Evolutionary conservation across 2,797 vertebrate species (phyloP).

Genomic region (Eupleurogrammus muticus): DNA sequence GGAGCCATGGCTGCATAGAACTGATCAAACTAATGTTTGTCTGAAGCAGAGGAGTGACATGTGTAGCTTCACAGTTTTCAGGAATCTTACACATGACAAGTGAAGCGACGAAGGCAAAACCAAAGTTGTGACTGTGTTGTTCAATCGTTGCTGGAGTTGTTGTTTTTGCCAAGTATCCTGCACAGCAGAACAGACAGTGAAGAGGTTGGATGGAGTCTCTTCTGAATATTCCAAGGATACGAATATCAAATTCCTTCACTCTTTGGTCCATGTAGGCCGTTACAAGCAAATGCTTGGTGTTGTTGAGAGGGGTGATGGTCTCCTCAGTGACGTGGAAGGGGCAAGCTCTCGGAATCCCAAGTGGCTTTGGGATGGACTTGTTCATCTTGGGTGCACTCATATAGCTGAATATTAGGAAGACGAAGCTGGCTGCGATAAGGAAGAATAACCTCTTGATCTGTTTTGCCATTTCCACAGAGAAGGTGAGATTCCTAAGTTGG

Average conservation of each 20-base stretch:
- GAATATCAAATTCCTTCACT: slow-evolving; percentile 23
- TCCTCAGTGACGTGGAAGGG: background rate
- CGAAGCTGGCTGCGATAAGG: background rate
- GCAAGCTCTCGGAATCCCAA: rapidly evolving
- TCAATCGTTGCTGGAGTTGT: slow-evolving; percentile 27
- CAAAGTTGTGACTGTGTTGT: slow-evolving; percentile 61
- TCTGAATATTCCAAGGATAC: slow-evolving; percentile 72
- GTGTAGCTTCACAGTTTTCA: slow-evolving; percentile 24
- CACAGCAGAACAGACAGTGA: slow-evolving; percentile 69
- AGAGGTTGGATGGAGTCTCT: slow-evolving; percentile 56
- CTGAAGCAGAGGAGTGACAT: slow-evolving; percentile 48
- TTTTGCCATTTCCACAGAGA: slow-evolving; percentile 5
- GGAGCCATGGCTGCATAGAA: slow-evolving; percentile 44
- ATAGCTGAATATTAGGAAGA: background rate
- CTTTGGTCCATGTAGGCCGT: slow-evolving; percentile 71
- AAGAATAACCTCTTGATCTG: background rate
- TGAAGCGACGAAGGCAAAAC: slow-evolving; percentile 69
- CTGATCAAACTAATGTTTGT: rapidly evolving
- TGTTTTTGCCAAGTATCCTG: background rate
- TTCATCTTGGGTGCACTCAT: background rate
- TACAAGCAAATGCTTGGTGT: slow-evolving; percentile 68
- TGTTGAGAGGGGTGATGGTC: slow-evolving; percentile 60
- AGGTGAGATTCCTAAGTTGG: background rate
- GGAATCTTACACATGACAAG: slow-evolving; percentile 74
- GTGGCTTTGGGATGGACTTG: background rate